Base-by-base conservation (phyloP, 2,888 invertebrate species). In the Pheosia tremula region DNA sequence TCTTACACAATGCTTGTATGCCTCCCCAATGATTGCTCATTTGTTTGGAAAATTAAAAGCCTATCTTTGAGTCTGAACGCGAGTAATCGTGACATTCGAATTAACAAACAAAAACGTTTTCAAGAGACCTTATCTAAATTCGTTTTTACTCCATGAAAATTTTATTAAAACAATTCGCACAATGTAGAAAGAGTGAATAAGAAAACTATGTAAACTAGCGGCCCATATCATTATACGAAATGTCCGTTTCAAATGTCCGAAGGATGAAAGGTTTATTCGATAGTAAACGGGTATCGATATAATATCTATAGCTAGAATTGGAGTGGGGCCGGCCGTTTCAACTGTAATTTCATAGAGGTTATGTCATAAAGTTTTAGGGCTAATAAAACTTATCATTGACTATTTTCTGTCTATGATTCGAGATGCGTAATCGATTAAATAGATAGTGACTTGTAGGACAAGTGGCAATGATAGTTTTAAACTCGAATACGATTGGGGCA, bases 211-310 rank as follows among this genome's bases (percentile, higher is more conserved):
- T 70, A 72, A 69, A 80, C 72, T 64, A 79, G 74, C 81, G 78
- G 78, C 75, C 80, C 80, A 85, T 87, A 86, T 78, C 77, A 86
- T 86, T 85, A 86, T 82, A 85, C 81, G 80, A 81, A 85, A 83
- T 80, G 83, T 80, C 78, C 80, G 71, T 79, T 77, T 61, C 76
- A 78, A 84, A 82, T 82, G 81, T 80, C 75, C 80, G 76, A 82
- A 82, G 85, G 84, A 87, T 85, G 87, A 87, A 85, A 85, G 83
- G 81, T 82, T 85, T 86, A 89, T 90, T 89, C 85, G 86, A 88
- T 87, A 79, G 80, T 88, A 82, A 90, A 87, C 89, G 88, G 90
- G 86, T 88, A 86, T 80, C 75, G 82, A 82, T 82, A 77, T 81
- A 62, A 79, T 85, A 86, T 81, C 83, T 80, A 88, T 86, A 86